These are phyloP conservation scores for Ctenomys sociabilis DNA, from an alignment of 2,113 vertebrate species.

Conservation along the genomic window DNA sequence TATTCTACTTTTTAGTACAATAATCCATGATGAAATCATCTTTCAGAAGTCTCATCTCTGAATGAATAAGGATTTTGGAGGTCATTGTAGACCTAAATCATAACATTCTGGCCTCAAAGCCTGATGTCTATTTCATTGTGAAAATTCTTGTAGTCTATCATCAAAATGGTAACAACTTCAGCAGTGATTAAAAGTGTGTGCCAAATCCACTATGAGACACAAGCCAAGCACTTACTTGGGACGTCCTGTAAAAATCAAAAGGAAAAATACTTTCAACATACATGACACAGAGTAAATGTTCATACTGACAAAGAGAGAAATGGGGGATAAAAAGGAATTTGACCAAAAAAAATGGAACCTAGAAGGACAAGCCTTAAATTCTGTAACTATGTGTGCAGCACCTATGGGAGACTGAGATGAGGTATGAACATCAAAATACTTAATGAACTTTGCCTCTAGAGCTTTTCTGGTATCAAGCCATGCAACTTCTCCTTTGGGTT, in stretches of 20 bases:
- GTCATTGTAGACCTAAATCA: neutral
- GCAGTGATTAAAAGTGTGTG: neutral
- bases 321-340: neutral
- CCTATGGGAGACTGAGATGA: neutral
- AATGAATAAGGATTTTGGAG: neutral
- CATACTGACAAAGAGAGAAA: neutral
- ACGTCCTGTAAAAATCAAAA: neutral
- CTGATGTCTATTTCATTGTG: neutral
- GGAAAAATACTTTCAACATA: neutral
- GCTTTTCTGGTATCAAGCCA: neutral
- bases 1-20: neutral
- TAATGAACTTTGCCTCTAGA: neutral
- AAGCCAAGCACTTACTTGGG: neutral
- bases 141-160: neutral
- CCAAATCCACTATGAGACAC: neutral
- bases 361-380: neutral
- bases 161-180: neutral
- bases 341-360: neutral
- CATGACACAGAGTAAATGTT: neutral
- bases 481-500: neutral
- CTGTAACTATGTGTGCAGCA: neutral
- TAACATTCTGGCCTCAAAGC: neutral
- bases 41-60: neutral
- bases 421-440: neutral
- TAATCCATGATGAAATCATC: neutral